Base-by-base conservation (phyloP, 2,797 vertebrate species). In the Hydrocynus forskahlii region DNA sequence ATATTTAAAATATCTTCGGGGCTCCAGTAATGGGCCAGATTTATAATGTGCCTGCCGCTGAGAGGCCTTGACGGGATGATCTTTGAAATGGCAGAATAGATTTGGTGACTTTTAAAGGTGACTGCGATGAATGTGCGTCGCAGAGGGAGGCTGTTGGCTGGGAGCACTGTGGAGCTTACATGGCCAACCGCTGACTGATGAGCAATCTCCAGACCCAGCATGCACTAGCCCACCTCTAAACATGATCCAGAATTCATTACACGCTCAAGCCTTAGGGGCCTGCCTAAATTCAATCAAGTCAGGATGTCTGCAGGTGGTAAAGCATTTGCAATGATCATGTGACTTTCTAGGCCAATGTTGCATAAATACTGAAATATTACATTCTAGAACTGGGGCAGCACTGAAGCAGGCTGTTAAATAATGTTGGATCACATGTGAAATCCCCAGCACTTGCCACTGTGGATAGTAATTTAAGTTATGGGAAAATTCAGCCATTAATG, bases 41-140 rank as follows among this genome's bases (percentile, higher is more conserved):
- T 80, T 88, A 81, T 76, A 88, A 90, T 91, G 88, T 87, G 25
- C 83, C 69, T 84, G 76, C 84, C 71, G 78, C 79, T 83, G 62
- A 76, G 88, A 62, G 84, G 86, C 89, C 87, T 87, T 89, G 87
- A 91, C 88, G 85, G 88, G 87, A 88, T 86, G 83, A 89, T 89
- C 89, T 89, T 50, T 72, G 87, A 91, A 86, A 78, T 76, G 77
- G 86, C 78, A 74, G 80, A 82, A 73, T 76, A 82, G 81, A 88
- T 85, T 81, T 85, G 83, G 83, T 73, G 81, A 73, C 76, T 83
- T 87, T 83, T 83, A 83, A 81, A 83, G 83, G 83, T 83, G 86
- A 83, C 45, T 69, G 75, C 81, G 54, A 72, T 55, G 64, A 79
- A 76, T 70, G 70, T 66, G 70, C 29, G 60, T 83, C 79, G 79